Evolutionary conservation across 2,113 vertebrate genomes (phyloP), one percentile per base, ranked within the genome.

Genomic region (Leptobrachium ailaonicum): DNA sequence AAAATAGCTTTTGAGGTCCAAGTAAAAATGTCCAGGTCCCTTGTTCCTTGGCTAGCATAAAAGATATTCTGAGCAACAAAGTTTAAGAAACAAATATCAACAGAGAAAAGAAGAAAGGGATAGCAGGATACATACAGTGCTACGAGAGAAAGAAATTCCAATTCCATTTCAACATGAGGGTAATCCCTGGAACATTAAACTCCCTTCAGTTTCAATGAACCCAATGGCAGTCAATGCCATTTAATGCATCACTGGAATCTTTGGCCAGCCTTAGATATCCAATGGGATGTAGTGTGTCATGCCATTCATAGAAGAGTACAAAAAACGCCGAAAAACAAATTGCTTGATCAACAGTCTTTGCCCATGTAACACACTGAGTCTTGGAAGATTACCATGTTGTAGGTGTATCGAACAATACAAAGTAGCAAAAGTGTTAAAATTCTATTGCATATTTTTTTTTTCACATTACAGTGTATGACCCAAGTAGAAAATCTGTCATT

Each of bases 1-100:
- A 91, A 93, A 90, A 95, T 94, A 95, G 95, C 91, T 95, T 97
- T 96, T 88, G 95, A 93, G 87, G 94, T 97, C 96, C 96, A 96
- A 88, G 95, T 95, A 92, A 97, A 96, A 95, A 96, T 91, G 94
- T 94, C 93, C 94, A 97, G 93, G 92, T 96, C 95, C 92, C 96
- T 98, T 95, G 97, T 91, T 96, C 95, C 95, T 95, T 96, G 94
- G 95, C 96, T 97, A 97, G 95, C 92, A 91, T 97, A 98, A 98
- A 97, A 97, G 95, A 96, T 94, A 96, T 91, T 96, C 95, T 97
- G 93, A 96, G 94, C 92, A 90, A 95, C 91, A 97, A 91, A 96
- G 95, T 90, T 95, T 93, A 89, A 95, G 91, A 96, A 88, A 97
- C 89, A 97, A 85, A 94, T 92, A 94, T 95, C 88, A 93, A 93